These are phyloP conservation scores for Alcedo quadribrachys DNA, from an alignment of 2,797 vertebrate genomes.

Conservation along the genomic window DNA sequence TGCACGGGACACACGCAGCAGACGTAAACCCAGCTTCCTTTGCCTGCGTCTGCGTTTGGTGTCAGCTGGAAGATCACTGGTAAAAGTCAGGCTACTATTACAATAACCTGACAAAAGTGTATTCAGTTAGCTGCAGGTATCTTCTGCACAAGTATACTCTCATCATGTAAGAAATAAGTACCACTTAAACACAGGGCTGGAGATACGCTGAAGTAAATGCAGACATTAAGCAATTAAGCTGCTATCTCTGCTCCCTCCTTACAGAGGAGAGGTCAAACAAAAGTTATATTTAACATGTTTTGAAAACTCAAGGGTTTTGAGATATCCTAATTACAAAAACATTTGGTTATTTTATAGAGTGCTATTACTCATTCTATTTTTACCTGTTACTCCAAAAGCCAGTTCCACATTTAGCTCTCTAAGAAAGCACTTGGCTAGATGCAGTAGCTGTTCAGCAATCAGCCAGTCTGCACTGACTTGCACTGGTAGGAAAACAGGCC, in stretches of 20 bases:
- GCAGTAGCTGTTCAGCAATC: background rate
- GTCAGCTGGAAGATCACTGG: background rate
- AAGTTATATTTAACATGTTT: background rate
- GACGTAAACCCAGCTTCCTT: background rate
- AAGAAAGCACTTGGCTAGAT: background rate
- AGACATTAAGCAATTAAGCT: background rate
- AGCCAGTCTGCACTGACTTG: background rate
- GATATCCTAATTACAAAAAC: conserved; percentile 10
- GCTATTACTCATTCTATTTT: background rate
- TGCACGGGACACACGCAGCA: background rate
- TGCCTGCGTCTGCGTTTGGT: background rate
- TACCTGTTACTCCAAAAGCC: background rate
- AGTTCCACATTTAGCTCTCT: background rate
- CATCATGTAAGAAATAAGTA: background rate
- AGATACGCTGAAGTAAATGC: background rate
- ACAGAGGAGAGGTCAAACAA: background rate
- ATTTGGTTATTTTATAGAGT: conserved; percentile 1
- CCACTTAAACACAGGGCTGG: background rate
- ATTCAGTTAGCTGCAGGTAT: background rate
- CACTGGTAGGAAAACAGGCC: background rate
- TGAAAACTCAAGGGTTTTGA: background rate
- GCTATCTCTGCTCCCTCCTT: background rate
- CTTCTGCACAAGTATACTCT: background rate
- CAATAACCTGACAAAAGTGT: background rate
- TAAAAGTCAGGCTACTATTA: background rate